Base-by-base conservation (phyloP, 1,140 invertebrate species). In the Drosophila bocki region DNA sequence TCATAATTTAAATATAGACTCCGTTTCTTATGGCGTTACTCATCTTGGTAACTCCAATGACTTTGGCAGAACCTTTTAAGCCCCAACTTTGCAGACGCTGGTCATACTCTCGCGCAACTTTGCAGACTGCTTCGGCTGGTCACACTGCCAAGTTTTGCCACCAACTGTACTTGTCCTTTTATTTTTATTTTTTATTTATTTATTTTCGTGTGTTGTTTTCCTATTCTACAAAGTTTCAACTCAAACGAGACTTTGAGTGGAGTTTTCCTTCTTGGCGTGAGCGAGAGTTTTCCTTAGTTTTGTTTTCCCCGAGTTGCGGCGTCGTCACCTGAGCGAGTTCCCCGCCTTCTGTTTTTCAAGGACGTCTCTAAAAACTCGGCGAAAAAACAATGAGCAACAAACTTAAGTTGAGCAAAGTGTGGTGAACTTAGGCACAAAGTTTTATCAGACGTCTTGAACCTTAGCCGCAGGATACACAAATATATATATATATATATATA, bases 311-410 rank as follows among this genome's bases (percentile, higher is more conserved):
- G 29, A 13, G 26, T 15, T 26, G 19, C 33, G 44, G 48, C 32
- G 44, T 72, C 54, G 44, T 57, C 74, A 76, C 74, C 74, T 76
- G 61, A 67, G 62, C 63, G 48, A 32, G 51, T 67, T 48, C 19
- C 26, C 29, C 35, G 32, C 9, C 17, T 53, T 53, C 12, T 15
- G 51, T 74, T 92, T 92, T 92, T 92, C 91, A 92, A 92, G 91
- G 91, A 87, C 91, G 91, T 91, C 91, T 87, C 80, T 87, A 82
- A 91, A 91, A 91, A 56, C 45, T 56, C 64, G 32, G 63, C 64
- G 42, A 44, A 53, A 29, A 59, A 78, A 78, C 69, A 77, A 67
- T 61, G 56, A 61, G 54, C 56, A 78, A 80, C 51, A 72, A 41
- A 76, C 61, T 58, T 56, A 64, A 83, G 42, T 69, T 41, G 61